These are phyloP conservation scores for Cynopterus sphinx DNA, from an alignment of 2,797 vertebrate species.

Conservation along the genomic window DNA sequence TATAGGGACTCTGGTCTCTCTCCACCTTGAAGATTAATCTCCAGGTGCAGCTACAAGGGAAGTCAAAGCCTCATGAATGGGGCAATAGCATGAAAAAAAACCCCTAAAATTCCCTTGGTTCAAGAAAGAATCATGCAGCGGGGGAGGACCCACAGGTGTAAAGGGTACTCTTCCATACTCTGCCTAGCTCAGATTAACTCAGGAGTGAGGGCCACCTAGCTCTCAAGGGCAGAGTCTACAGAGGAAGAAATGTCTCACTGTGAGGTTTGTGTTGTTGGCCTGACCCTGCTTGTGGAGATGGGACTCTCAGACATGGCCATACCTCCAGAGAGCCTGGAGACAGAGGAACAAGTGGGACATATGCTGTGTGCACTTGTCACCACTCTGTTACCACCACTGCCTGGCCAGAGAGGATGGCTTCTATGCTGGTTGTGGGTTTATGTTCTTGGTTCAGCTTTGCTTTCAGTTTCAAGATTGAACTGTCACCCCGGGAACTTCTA, in stretches of 20 bases:
- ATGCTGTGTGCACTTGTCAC: neutral
- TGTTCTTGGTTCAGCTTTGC: slow-evolving; percentile 62
- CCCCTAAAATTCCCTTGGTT: neutral
- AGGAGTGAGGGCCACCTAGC: neutral
- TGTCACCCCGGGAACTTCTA: slow-evolving; percentile 71
- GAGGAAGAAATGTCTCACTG: neutral
- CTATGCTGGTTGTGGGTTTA: slow-evolving; percentile 30
- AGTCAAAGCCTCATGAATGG: neutral
- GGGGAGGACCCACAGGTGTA: neutral
- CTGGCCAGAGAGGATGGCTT: neutral
- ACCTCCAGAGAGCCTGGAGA: neutral
- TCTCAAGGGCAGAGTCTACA: neutral
- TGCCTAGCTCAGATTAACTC: slow-evolving; percentile 11
- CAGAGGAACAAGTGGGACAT: neutral
- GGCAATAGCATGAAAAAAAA: neutral
- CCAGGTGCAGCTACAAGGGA: neutral
- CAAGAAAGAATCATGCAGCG: neutral
- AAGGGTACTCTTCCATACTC: neutral
- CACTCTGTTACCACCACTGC: neutral
- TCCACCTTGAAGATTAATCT: neutral
- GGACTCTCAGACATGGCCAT: neutral
- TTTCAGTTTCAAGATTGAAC: slow-evolving; percentile 78
- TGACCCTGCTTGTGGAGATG: neutral
- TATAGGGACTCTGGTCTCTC: neutral
- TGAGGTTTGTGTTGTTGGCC: neutral